phyloP scores from a whole-genome alignment of 2,888 invertebrate genomes.

The Tuberolachnus salignus region DNA sequence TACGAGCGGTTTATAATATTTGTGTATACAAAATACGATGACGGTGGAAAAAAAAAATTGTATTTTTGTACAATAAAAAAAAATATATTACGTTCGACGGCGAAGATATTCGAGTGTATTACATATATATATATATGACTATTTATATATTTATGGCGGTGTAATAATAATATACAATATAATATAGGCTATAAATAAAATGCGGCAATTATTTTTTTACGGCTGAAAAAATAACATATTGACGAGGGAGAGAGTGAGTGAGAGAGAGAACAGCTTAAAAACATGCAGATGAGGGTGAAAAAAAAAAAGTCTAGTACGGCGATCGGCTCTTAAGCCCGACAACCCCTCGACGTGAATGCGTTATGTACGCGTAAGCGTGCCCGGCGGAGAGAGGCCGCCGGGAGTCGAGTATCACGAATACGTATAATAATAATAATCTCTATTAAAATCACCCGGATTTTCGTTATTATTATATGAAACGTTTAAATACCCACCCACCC shows the following conservation, averaged over 20 bases:
- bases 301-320: conserved; percentile 37
- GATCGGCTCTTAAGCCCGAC: conserved; percentile 20
- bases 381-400: neutral
- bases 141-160: too few relatives aligned
- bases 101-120: conserved; percentile 31
- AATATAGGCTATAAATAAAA: conserved; percentile 5
- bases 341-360: neutral
- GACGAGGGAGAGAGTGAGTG: neutral
- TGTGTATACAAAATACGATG: neutral
- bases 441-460: conserved; percentile 30
- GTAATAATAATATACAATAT: too few relatives aligned
- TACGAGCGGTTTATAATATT: too few relatives aligned
- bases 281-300: neutral
- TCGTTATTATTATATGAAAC: conserved; percentile 39
- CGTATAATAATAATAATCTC: conserved; percentile 21
- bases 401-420: too few relatives aligned
- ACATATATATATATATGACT: too few relatives aligned
- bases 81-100: neutral
- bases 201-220: conserved; percentile 56
- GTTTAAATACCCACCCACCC: conserved; percentile 32
- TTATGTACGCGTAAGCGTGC: too few relatives aligned
- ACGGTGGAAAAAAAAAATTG: neutral
- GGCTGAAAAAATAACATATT: conserved; percentile 52
- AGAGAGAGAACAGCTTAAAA: conserved; percentile 9
- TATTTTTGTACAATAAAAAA: conserved; percentile 7